These are phyloP conservation scores for Aphyosemion australe DNA, from an alignment of 2,113 vertebrate species.

Conservation along the genomic window DNA sequence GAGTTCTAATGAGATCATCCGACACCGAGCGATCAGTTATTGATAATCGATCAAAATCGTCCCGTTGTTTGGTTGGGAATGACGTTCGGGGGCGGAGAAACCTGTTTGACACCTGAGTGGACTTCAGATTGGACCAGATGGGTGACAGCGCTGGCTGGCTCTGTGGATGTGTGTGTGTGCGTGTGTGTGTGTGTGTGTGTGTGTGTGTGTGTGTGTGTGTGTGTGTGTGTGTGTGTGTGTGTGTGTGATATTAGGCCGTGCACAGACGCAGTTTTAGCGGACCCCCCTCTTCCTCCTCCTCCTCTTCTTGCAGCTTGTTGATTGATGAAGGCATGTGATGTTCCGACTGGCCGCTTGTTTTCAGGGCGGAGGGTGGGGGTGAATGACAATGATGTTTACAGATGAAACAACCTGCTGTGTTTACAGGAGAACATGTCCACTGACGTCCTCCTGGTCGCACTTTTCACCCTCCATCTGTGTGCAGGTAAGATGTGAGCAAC, in stretches of 20 bases:
- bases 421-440: conserved; percentile 59
- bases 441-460: conserved; percentile 32
- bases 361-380: conserved; percentile 21
- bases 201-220: too few species aligned
- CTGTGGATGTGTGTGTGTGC: background rate
- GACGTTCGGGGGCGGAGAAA: background rate
- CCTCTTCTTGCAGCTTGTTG: conserved; percentile 12
- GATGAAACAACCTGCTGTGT: conserved; percentile 6
- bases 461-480: conserved; percentile 39
- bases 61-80: background rate
- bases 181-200: background rate
- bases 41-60: background rate
- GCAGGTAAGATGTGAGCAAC: conserved; percentile 43
- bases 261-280: background rate
- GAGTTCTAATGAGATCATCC: conserved; percentile 9
- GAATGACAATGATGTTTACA: conserved; percentile 33
- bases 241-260: background rate
- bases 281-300: background rate
- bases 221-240: background rate
- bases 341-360: conserved; percentile 13
- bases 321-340: conserved; percentile 11
- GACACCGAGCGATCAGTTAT: background rate
- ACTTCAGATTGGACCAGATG: conserved; percentile 2
- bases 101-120: conserved; percentile 36
- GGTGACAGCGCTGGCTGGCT: background rate